Percentiles rank a stretch among this genome's conserved stretches.
Conservation (phyloP, 2,797 vertebrate genomes). For the Ceryle rudis region DNA sequence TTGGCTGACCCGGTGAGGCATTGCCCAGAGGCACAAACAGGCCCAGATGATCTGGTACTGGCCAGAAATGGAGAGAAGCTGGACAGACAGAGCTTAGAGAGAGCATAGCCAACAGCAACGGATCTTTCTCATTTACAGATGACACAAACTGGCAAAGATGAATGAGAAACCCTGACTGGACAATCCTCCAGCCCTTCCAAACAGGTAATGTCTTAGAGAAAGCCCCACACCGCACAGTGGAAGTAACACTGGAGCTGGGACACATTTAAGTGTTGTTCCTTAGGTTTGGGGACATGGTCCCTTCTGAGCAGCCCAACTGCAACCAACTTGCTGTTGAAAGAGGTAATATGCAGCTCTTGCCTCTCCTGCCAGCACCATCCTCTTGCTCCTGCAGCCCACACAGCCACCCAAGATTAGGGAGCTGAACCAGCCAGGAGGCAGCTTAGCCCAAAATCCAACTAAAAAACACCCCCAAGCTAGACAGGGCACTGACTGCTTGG, state of each 20-base stretch:
- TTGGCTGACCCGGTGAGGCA: background rate
- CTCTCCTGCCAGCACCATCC: background rate
- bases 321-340: background rate
- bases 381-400: background rate
- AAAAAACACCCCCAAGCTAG: background rate
- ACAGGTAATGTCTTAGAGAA: background rate
- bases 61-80: background rate
- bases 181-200: background rate
- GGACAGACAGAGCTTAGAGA: background rate
- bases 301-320: background rate
- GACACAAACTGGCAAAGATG: background rate
- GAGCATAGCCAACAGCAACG: background rate
- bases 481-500: background rate
- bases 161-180: background rate
- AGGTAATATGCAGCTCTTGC: background rate
- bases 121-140: background rate
- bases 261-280: background rate
- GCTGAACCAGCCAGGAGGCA: background rate
- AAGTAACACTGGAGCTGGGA: background rate
- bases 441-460: background rate
- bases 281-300: background rate
- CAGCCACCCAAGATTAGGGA: background rate
- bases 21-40: background rate
- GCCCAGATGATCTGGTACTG: background rate
- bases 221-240: background rate